Evolutionary conservation across 2,113 vertebrate genomes (phyloP).

Genomic region (Grallaria varia): DNA sequence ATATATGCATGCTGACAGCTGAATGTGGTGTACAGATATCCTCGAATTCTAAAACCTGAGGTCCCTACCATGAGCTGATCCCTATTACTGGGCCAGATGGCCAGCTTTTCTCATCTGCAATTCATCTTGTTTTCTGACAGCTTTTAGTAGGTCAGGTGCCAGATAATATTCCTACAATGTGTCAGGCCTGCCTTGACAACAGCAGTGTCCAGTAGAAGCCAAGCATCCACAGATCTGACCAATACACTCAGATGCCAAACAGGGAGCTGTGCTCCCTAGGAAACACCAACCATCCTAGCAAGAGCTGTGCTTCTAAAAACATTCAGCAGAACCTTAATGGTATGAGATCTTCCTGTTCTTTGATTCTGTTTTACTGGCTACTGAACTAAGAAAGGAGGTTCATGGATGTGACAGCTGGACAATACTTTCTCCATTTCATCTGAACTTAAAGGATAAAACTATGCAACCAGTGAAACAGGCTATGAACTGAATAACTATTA

Average conservation of each 20-base stretch:
- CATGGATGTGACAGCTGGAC: background rate
- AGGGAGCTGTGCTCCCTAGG: background rate
- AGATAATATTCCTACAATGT: background rate
- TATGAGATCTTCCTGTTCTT: background rate
- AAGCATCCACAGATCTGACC: background rate
- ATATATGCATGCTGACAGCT: background rate
- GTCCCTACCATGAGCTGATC: background rate
- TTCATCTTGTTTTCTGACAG: conserved; percentile 10
- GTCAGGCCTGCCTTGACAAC: background rate
- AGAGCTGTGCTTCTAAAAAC: background rate
- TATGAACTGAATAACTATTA: background rate
- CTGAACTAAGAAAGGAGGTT: background rate
- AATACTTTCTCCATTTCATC: background rate
- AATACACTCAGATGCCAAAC: background rate
- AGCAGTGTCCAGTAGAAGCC: background rate
- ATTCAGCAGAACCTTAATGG: background rate
- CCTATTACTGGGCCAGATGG: background rate
- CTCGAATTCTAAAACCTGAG: background rate
- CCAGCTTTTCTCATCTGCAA: background rate
- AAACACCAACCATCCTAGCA: background rate
- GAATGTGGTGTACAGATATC: background rate
- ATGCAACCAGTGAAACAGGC: background rate
- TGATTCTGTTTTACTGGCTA: background rate
- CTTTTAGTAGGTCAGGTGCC: conserved; percentile 6
- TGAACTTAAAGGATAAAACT: background rate